phyloP scores from a whole-genome alignment of 2,888 invertebrate genomes.

The Ochropacha duplaris region DNA sequence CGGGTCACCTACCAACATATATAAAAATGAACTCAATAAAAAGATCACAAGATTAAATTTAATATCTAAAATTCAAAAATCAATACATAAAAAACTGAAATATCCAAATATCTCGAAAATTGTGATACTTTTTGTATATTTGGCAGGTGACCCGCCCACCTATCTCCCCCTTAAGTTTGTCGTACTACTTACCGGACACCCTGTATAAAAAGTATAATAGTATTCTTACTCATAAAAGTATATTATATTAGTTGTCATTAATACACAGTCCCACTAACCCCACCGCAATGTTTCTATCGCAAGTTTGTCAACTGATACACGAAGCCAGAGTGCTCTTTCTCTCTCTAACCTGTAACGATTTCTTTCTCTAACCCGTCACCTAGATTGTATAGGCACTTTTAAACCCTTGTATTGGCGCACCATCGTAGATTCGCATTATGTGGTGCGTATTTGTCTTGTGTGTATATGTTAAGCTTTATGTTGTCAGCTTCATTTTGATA shows the following conservation, averaged over 20 bases:
- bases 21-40: no score
- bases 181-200: no score
- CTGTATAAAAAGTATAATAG: no score
- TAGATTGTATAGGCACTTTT: constrained; percentile 26
- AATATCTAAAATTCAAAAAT: no score
- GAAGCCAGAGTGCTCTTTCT: constrained; percentile 59
- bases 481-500: not conserved
- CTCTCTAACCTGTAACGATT: constrained; percentile 60
- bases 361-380: constrained; percentile 42
- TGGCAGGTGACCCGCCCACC: no score
- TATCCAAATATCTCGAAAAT: no score
- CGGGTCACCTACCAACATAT: no score
- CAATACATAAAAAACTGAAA: no score
- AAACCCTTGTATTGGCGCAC: not conserved
- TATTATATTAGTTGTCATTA: not conserved
- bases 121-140: no score
- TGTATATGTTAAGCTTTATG: not conserved
- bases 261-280: constrained; percentile 25
- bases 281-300: constrained; percentile 24
- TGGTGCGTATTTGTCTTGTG: constrained; percentile 1
- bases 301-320: constrained; percentile 23
- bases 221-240: not conserved
- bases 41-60: no score
- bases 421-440: not conserved
- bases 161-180: no score